Percentiles rank a stretch among this genome's conserved stretches.
These are phyloP conservation scores for Agonopterix subpropinquella DNA, from an alignment of 2,888 invertebrate species.

Conservation along the genomic window DNA sequence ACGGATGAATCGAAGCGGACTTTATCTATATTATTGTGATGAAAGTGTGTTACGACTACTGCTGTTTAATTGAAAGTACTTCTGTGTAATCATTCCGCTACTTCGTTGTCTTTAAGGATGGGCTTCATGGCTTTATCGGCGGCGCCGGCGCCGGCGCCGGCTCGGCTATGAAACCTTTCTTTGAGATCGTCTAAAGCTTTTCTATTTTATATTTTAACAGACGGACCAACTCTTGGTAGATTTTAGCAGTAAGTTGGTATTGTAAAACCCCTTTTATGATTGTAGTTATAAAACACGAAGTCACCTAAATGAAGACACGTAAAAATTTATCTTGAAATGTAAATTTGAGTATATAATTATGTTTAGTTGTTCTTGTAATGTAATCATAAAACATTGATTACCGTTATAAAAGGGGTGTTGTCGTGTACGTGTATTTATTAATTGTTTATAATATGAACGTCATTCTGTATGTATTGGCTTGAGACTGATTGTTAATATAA, in stretches of 20 bases:
- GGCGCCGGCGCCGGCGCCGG: slow-evolving; percentile 22
- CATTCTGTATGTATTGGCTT: slow-evolving; percentile 53
- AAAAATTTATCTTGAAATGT: no score
- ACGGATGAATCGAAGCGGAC: neutral
- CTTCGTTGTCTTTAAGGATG: slow-evolving; percentile 20
- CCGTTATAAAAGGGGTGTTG: slow-evolving; percentile 23
- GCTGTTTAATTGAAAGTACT: slow-evolving; percentile 21
- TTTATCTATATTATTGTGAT: slow-evolving; percentile 18
- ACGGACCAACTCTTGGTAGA: slow-evolving; percentile 65
- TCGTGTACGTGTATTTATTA: slow-evolving; percentile 27
- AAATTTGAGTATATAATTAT: no score
- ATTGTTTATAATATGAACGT: slow-evolving; percentile 32
- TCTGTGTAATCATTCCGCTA: slow-evolving; percentile 20
- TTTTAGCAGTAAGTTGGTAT: slow-evolving; percentile 50
- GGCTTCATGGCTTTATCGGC: slow-evolving; percentile 27
- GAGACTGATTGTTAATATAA: slow-evolving; percentile 65
- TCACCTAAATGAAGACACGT: no score
- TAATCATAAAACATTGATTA: slow-evolving; percentile 8
- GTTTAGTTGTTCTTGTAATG: no score
- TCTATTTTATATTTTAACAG: slow-evolving; percentile 47
- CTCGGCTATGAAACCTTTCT: slow-evolving; percentile 6
- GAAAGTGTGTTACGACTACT: slow-evolving; percentile 18
- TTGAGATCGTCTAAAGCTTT: slow-evolving; percentile 24
- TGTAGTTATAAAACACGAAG: slow-evolving; percentile 19
- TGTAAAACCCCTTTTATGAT: slow-evolving; percentile 28